Percentiles rank a stretch among this genome's conserved stretches.
Evolutionary conservation across 2,888 invertebrate genomes (phyloP).

Genomic region (Heliconius aoede): DNA sequence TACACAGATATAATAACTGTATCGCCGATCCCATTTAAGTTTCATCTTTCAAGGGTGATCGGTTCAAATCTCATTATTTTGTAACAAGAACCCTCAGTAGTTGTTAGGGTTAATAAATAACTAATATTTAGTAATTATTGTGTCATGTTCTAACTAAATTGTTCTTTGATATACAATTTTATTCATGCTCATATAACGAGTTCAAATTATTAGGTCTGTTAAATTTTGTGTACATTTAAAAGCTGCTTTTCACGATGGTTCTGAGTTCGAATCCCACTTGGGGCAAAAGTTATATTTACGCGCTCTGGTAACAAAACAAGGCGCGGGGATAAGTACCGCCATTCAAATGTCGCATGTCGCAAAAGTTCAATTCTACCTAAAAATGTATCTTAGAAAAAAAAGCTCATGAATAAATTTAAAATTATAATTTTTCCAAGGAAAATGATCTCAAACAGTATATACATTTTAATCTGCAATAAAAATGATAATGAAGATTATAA

Average conservation of each 20-base stretch:
- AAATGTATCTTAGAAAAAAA: not conserved
- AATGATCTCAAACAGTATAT: not conserved
- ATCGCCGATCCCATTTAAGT: slow-evolving; percentile 24
- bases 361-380: not conserved
- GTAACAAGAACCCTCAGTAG: slow-evolving; percentile 49
- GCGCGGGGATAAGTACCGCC: not conserved
- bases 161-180: not conserved
- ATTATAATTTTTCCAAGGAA: too few species aligned
- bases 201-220: not conserved
- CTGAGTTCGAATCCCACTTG: too few species aligned
- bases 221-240: too few species aligned
- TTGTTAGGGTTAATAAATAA: slow-evolving; percentile 36
- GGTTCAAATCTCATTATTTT: slow-evolving; percentile 52
- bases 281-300: too few species aligned
- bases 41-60: slow-evolving; percentile 35
- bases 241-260: too few species aligned
- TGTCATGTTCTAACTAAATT: slow-evolving; percentile 17
- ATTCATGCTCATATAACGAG: slow-evolving; percentile 1
- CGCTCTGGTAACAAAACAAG: not conserved
- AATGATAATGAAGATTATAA: not conserved
- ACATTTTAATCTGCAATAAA: not conserved
- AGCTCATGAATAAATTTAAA: not conserved
- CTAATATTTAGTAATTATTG: slow-evolving; percentile 33
- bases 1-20: slow-evolving; percentile 3
- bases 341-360: not conserved